Percentiles rank a stretch among this genome's conserved stretches.
Evolutionary conservation across 2,888 invertebrate genomes (phyloP).

Genomic region (Acanthacorydalis orientalis): DNA sequence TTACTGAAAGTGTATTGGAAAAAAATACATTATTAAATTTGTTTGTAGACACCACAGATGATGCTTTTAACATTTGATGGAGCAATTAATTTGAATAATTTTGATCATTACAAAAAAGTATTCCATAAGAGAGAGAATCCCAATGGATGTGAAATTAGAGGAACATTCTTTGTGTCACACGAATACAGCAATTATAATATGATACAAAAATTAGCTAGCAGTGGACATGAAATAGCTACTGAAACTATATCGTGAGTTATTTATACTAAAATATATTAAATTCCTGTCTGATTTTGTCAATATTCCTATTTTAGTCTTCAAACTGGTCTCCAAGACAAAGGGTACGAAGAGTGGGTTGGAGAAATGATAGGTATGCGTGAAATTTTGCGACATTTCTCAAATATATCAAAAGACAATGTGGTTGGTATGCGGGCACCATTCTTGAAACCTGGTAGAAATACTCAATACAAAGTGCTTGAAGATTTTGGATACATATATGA

Average conservation of each 20-base stretch:
- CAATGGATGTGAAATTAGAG: conserved; percentile 74
- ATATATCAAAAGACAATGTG: conserved; percentile 64
- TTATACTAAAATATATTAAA: conserved; percentile 7
- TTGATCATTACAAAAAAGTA: conserved; percentile 71
- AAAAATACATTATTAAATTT: neutral
- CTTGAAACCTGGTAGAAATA: conserved; percentile 81
- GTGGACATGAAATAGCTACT: conserved; percentile 71
- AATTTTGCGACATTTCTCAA: conserved; percentile 65
- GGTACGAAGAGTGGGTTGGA: conserved; percentile 84
- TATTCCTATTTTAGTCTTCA: conserved; percentile 35
- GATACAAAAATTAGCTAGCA: conserved; percentile 74
- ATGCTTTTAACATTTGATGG: conserved; percentile 85
- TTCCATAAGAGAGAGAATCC: conserved; percentile 72
- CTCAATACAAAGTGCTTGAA: conserved; percentile 82
- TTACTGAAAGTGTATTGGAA: neutral
- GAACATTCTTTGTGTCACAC: conserved; percentile 89
- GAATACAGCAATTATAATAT: conserved; percentile 86
- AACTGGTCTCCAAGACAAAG: conserved; percentile 73
- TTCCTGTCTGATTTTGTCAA: conserved; percentile 8
- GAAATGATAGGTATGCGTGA: conserved; percentile 91
- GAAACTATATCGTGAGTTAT: conserved; percentile 53
- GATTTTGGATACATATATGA: conserved; percentile 89
- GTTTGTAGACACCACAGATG: conserved; percentile 76
- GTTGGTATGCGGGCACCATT: conserved; percentile 81
- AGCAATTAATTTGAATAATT: conserved; percentile 83